Conservation (phyloP, 2,113 vertebrate genomes). For the Sisor rabdophorus region DNA sequence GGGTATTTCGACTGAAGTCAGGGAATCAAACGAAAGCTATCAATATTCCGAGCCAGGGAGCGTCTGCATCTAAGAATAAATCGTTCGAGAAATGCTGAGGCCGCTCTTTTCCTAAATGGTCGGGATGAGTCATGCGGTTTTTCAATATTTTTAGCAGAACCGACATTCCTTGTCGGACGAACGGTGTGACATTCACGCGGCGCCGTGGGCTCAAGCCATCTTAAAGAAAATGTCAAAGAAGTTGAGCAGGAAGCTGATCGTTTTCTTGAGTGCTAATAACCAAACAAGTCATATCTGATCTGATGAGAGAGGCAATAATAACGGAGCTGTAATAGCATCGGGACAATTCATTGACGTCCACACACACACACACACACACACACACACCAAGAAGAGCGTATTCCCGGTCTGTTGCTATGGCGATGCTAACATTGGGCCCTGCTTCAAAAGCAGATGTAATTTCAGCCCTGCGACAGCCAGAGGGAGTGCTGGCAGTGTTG, state of each 20-base stretch:
- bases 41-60: background rate
- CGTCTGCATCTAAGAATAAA: background rate
- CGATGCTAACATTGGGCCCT: conserved; percentile 81
- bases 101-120: background rate
- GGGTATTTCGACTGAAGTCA: too few relatives aligned
- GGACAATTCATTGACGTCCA: conserved; percentile 65
- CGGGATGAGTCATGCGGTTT: background rate
- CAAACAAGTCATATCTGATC: conserved; percentile 56
- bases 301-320: conserved; percentile 67
- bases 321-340: conserved; percentile 63
- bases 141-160: conserved; percentile 5
- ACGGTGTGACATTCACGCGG: conserved; percentile 21
- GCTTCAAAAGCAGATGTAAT: conserved; percentile 97
- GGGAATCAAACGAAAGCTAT: too few relatives aligned
- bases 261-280: conserved; percentile 45
- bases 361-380: conserved; percentile 52
- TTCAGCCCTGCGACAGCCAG: conserved; percentile 93
- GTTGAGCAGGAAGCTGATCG: conserved; percentile 33
- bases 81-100: background rate
- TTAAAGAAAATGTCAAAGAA: conserved; percentile 41
- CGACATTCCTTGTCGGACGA: conserved; percentile 1
- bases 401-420: conserved; percentile 74
- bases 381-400: conserved; percentile 23
- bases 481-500: conserved; percentile 80
- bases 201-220: conserved; percentile 28